Evolutionary conservation across 35 echinoderm and acorn worm genomes (phyloP).

Genomic region (Eucidaris tribuloides): DNA sequence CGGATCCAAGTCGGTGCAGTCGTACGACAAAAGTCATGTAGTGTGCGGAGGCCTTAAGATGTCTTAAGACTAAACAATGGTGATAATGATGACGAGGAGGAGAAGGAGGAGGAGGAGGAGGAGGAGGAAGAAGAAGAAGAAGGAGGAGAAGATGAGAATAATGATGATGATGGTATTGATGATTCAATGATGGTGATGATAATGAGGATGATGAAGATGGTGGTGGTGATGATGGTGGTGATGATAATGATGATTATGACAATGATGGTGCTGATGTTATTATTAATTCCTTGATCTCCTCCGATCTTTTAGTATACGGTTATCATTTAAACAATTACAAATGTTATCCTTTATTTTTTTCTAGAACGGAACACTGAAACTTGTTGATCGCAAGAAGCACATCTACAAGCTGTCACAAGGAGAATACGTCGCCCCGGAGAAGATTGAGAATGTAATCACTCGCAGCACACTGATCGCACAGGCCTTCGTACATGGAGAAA

Average conservation of each 20-base stretch:
- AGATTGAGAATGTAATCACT: slow-evolving; percentile 72
- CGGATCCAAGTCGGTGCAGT: too few relatives aligned
- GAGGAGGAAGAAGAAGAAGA: not conserved
- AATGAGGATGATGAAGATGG: too few relatives aligned
- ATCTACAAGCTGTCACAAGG: slow-evolving; percentile 98
- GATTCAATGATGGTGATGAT: too few relatives aligned
- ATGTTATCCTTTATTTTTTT: slow-evolving; percentile 3
- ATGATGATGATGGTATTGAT: not conserved
- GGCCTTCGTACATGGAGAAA: slow-evolving; percentile 87
- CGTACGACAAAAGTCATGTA: too few relatives aligned
- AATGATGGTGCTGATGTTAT: not conserved
- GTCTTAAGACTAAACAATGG: too few relatives aligned
- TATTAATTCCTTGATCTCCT: not conserved
- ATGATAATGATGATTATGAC: too few relatives aligned
- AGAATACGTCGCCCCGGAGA: slow-evolving; percentile 96
- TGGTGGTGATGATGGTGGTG: too few relatives aligned
- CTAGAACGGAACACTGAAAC: slow-evolving; percentile 74
- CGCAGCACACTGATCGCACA: slow-evolving; percentile 65
- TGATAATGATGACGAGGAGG: slow-evolving; percentile 27
- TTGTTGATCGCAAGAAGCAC: slow-evolving; percentile 95
- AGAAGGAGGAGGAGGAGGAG: too few relatives aligned
- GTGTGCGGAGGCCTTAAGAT: too few relatives aligned
- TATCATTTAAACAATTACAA: not conserved
- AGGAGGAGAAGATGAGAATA: not conserved
- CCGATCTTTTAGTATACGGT: too few relatives aligned